A percentile compares a stretch with the other conserved stretches of the same genome.
These are phyloP conservation scores for Vidua chalybeata DNA, from an alignment of 2,113 vertebrate genomes.

Conservation along the genomic window DNA sequence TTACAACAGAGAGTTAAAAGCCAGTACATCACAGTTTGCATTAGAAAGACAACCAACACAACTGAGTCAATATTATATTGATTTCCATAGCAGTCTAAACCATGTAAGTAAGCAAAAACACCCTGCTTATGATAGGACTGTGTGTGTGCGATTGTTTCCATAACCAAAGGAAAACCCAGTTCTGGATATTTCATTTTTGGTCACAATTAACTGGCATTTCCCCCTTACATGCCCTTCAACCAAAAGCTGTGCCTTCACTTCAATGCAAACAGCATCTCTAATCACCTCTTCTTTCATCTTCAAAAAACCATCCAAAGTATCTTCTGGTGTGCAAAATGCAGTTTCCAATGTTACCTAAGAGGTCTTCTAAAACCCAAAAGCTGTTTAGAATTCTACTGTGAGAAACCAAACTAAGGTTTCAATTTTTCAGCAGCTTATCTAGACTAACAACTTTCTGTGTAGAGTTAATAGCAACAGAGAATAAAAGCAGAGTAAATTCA, in stretches of 20 bases:
- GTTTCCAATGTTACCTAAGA: not conserved
- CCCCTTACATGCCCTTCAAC: not conserved
- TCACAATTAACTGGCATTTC: not conserved
- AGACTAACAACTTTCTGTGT: not conserved
- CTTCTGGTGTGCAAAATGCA: not conserved
- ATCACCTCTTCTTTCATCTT: not conserved
- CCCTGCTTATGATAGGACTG: rapidly evolving
- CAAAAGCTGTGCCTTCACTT: not conserved
- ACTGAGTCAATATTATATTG: slow-evolving; percentile 2
- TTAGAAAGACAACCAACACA: not conserved
- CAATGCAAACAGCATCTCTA: not conserved
- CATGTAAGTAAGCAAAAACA: not conserved
- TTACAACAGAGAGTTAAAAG: not conserved
- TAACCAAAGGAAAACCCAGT: not conserved
- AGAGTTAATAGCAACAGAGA: not conserved
- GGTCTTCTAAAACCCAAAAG: not conserved
- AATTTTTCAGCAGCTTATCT: not conserved
- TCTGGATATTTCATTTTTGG: not conserved
- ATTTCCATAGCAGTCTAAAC: not conserved
- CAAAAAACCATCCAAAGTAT: not conserved
- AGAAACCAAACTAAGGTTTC: not conserved
- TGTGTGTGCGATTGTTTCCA: not conserved
- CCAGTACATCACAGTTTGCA: not conserved
- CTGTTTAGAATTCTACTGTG: not conserved
- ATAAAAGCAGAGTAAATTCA: not conserved